Percentiles rank a stretch among this genome's conserved stretches.
These are phyloP conservation scores for Suillia variegata DNA, from an alignment of 2,888 invertebrate species.

Conservation along the genomic window DNA sequence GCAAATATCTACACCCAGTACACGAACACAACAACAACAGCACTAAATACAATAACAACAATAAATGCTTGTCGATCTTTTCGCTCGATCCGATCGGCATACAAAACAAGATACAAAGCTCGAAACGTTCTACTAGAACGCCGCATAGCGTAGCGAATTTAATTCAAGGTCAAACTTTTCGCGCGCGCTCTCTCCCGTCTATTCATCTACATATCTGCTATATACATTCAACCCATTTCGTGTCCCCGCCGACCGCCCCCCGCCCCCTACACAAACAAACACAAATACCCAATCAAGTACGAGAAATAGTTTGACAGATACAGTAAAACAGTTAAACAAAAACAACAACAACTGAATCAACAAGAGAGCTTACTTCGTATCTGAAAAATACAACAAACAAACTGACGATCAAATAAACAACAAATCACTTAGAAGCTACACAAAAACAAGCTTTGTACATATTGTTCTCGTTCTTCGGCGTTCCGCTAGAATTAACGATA, in stretches of 20 bases:
- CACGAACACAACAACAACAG: slow-evolving; percentile 14
- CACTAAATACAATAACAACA: slow-evolving; percentile 16
- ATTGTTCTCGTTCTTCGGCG: too few species aligned
- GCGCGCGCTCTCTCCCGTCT: slow-evolving; percentile 30
- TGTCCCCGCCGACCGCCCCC: slow-evolving; percentile 30
- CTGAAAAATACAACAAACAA: too few species aligned
- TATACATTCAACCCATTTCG: too few species aligned
- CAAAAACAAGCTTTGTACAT: too few species aligned
- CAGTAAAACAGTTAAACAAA: not conserved
- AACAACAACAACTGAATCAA: slow-evolving; percentile 4
- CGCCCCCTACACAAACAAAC: slow-evolving; percentile 23
- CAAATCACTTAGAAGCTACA: too few species aligned
- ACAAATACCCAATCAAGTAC: slow-evolving; percentile 16
- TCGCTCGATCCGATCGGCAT: too few species aligned
- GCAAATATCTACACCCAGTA: slow-evolving; percentile 20
- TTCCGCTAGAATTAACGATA: too few species aligned
- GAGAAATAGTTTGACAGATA: too few species aligned
- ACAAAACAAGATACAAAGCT: not conserved
- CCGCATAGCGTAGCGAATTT: slow-evolving; percentile 29
- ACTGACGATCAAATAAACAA: too few species aligned
- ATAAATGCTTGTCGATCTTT: too few species aligned
- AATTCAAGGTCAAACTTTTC: slow-evolving; percentile 61
- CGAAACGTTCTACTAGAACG: not conserved
- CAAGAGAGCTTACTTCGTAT: too few species aligned
- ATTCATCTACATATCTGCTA: too few species aligned